Percentiles rank a stretch among this genome's conserved stretches.
Conservation (phyloP, 2,888 invertebrate genomes). For the Pristionchus maxplancki region DNA sequence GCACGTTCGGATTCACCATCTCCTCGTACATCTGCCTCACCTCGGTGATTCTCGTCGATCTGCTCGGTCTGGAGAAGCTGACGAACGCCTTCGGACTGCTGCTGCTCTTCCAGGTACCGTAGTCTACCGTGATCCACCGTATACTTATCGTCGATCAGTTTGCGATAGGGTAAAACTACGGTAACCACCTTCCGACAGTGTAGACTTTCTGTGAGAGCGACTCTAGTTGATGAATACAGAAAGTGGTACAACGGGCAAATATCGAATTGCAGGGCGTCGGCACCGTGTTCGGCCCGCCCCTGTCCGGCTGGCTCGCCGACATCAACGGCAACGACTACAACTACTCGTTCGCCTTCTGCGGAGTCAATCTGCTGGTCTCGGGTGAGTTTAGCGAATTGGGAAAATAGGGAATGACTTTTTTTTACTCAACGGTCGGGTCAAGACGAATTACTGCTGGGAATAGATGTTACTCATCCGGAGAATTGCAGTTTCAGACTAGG, state of each 20-base stretch:
- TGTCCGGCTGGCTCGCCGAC: conserved; percentile 89
- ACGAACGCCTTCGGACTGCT: conserved; percentile 98
- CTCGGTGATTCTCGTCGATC: conserved; percentile 96
- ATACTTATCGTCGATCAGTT: too few species aligned
- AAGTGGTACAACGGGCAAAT: too few species aligned
- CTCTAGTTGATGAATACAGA: too few species aligned
- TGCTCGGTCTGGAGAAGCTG: conserved; percentile 93
- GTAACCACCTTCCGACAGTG: too few species aligned
- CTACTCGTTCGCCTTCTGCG: conserved; percentile 91
- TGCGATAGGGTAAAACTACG: too few species aligned
- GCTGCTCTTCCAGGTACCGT: conserved; percentile 85
- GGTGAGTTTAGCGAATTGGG: conserved; percentile 22
- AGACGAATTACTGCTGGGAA: too few species aligned
- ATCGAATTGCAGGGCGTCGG: conserved; percentile 87
- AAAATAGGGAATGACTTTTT: background rate
- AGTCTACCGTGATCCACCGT: too few species aligned
- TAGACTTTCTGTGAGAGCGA: too few species aligned
- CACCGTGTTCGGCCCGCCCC: conserved; percentile 88
- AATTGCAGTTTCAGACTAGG: too few species aligned
- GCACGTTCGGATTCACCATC: conserved; percentile 71
- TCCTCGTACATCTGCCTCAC: conserved; percentile 91
- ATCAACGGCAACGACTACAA: conserved; percentile 83
- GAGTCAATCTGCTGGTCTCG: conserved; percentile 79
- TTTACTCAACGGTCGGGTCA: too few species aligned
- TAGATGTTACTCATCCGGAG: too few species aligned